A percentile compares a stretch with the other conserved stretches of the same genome.
These are phyloP conservation scores for Oedothorax gibbosus DNA, from an alignment of 1,140 invertebrate species.

Conservation along the genomic window DNA sequence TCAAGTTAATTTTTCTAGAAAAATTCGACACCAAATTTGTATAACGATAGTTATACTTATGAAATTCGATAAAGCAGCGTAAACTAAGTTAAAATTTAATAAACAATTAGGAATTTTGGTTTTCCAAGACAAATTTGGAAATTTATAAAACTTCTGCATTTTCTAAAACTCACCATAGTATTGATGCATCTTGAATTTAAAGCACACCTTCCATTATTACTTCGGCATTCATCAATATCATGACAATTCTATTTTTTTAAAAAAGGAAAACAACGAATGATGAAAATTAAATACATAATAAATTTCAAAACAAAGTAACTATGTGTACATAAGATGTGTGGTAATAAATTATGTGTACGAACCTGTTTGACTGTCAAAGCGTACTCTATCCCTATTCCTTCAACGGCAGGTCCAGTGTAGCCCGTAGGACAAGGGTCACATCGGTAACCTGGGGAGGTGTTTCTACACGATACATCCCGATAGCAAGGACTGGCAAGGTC, in stretches of 20 bases:
- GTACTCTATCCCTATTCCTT: constrained; percentile 76
- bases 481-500: constrained; percentile 87
- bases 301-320: neutral
- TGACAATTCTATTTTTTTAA: constrained; percentile 72
- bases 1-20: too few species aligned
- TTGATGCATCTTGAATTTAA: constrained; percentile 83
- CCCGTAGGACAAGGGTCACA: constrained; percentile 76
- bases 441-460: constrained; percentile 85
- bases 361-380: constrained; percentile 77
- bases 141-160: too few species aligned
- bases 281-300: neutral
- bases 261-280: neutral
- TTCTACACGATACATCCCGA: constrained; percentile 81
- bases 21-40: too few species aligned
- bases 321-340: too few species aligned
- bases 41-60: too few species aligned
- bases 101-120: too few species aligned
- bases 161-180: constrained; percentile 72
- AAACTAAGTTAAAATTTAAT: too few species aligned
- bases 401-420: constrained; percentile 76
- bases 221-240: constrained; percentile 90
- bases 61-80: too few species aligned
- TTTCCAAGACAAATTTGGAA: too few species aligned
- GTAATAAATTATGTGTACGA: neutral
- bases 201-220: constrained; percentile 82